A percentile compares a stretch with the other conserved stretches of the same genome.
Conservation (phyloP, 2,888 invertebrate genomes). For the Agrotis exclamationis region DNA sequence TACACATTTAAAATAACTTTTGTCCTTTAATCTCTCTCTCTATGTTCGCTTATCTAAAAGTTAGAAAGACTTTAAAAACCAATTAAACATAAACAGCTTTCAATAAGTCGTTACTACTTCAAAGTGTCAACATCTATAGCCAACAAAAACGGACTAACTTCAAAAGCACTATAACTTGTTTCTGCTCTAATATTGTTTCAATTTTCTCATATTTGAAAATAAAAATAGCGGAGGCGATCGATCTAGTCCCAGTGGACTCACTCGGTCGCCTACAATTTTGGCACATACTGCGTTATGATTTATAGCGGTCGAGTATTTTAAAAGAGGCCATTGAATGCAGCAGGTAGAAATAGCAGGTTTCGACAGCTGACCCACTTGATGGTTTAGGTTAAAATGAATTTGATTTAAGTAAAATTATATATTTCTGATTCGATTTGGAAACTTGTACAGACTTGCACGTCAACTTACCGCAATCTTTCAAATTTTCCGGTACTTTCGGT, state of each 20-base stretch:
- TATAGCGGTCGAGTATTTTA: constrained; percentile 15
- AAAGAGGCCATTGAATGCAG: constrained; percentile 10
- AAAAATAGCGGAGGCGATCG: constrained; percentile 47
- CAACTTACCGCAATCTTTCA: no score
- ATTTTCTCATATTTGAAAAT: constrained; percentile 31
- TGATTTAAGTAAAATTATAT: not conserved
- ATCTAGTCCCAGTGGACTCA: constrained; percentile 19
- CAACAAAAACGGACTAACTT: constrained; percentile 21
- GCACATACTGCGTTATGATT: constrained; percentile 34
- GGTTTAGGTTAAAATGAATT: not conserved
- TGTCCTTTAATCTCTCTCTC: no score
- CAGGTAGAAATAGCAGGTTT: not conserved
- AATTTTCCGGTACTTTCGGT: no score
- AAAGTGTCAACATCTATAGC: not conserved
- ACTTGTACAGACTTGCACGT: no score
- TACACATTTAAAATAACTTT: no score
- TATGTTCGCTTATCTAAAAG: no score
- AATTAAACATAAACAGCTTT: not conserved
- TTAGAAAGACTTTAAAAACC: no score
- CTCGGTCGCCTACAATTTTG: constrained; percentile 21
- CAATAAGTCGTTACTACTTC: not conserved
- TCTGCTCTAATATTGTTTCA: constrained; percentile 38
- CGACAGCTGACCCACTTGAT: not conserved
- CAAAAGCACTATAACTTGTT: constrained; percentile 32
- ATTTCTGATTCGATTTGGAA: no score